Conservation (phyloP, 2,113 vertebrate genomes). For the Sinocyclocheilus anophthalmus region DNA sequence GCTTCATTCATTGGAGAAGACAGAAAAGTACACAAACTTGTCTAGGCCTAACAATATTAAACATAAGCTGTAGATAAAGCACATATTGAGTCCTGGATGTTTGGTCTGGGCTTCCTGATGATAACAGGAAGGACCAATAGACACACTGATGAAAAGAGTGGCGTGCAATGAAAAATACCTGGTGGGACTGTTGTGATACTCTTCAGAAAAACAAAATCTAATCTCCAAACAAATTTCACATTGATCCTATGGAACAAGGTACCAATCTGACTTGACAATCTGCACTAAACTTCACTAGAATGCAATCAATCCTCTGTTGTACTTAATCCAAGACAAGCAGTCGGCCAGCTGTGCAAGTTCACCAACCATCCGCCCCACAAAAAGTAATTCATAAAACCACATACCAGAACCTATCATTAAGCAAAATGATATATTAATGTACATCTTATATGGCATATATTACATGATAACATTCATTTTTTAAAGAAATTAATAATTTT, state of each 20-base stretch:
- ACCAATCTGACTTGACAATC: constrained; percentile 11
- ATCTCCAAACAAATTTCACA: constrained; percentile 24
- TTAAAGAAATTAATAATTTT: not conserved
- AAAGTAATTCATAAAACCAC: not conserved
- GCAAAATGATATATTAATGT: not conserved
- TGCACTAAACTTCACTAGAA: not conserved
- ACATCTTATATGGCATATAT: not conserved
- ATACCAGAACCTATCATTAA: not conserved
- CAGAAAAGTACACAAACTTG: not conserved
- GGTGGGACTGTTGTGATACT: not conserved
- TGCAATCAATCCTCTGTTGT: constrained; percentile 9
- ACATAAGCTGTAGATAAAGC: not conserved
- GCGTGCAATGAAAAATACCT: not conserved
- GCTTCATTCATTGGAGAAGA: not conserved
- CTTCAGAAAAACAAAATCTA: not conserved
- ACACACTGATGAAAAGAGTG: not conserved
- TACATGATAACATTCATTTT: no score
- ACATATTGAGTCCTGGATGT: not conserved
- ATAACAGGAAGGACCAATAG: constrained; percentile 15
- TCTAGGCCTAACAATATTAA: not conserved
- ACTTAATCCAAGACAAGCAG: constrained; percentile 7
- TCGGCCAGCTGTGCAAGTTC: not conserved
- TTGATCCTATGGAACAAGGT: not conserved
- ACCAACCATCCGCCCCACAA: not conserved
- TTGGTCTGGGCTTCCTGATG: not conserved